phyloP scores from a whole-genome alignment of 2,888 invertebrate genomes.

The Lymantria dispar region DNA sequence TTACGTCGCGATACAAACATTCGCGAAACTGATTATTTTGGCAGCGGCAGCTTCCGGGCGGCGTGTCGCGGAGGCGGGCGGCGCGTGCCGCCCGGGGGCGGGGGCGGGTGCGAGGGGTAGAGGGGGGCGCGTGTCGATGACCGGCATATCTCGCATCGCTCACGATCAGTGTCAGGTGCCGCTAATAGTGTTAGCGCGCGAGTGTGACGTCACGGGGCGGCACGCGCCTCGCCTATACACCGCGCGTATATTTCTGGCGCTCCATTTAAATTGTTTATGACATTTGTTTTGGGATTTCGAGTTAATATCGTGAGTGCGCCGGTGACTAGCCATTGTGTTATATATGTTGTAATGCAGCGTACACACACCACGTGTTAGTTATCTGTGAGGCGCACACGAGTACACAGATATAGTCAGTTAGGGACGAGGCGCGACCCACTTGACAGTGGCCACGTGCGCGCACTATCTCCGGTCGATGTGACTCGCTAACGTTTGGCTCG shows the following conservation, averaged over 20 bases:
- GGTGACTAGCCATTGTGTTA: not conserved
- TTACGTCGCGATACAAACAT: slow-evolving; percentile 23
- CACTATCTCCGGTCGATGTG: no score
- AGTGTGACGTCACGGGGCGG: slow-evolving; percentile 20
- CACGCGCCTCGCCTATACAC: slow-evolving; percentile 2
- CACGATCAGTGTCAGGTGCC: slow-evolving; percentile 42
- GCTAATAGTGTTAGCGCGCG: slow-evolving; percentile 27
- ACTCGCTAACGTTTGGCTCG: no score
- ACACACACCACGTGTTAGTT: not conserved
- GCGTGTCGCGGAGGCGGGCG: slow-evolving; percentile 11
- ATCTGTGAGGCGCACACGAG: not conserved
- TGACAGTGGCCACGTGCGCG: no score
- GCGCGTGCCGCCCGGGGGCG: slow-evolving; percentile 24
- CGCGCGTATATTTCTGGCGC: slow-evolving; percentile 34
- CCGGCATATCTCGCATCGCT: slow-evolving; percentile 40
- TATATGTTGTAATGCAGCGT: not conserved
- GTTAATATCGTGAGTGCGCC: slow-evolving; percentile 14
- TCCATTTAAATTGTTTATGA: slow-evolving; percentile 38
- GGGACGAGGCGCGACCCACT: no score
- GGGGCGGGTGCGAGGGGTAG: slow-evolving; percentile 24
- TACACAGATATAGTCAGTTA: not conserved
- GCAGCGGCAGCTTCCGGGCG: slow-evolving; percentile 46
- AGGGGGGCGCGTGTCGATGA: slow-evolving; percentile 42
- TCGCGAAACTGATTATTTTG: slow-evolving; percentile 38
- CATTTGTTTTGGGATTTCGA: slow-evolving; percentile 30